Evolutionary conservation across 2,888 invertebrate species (phyloP), one percentile per base, ranked within the genome.

Genomic region (Pheosia gnoma): DNA sequence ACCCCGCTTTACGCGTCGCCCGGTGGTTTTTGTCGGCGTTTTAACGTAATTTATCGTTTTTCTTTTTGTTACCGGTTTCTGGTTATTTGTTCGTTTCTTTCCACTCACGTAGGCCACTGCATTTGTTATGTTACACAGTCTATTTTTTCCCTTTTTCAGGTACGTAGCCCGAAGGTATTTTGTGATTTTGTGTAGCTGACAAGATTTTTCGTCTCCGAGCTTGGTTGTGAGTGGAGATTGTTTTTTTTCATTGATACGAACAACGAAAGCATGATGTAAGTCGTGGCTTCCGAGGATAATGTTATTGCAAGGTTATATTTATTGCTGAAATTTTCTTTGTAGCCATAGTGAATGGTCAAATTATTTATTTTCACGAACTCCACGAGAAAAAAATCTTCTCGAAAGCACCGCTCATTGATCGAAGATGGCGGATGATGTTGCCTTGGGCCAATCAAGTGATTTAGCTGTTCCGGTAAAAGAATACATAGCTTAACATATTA

Each of bases 21-120:
- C 25, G 73, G 71, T 74, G 78, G 81, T 89, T 89, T 89, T 90
- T 87, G 86, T 81, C 71, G 67, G 75, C 82, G 84, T 86, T 90
- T 89, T 86, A 87, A 86, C 83, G 78, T 86, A 88, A 90, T 91
- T 89, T 90, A 90, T 90, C 79, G 88, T 82, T 86, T 83, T 83
- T 85, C 84, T 90, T 89, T 87, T 86, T 81, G 78, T 74, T 69
- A 68, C 71, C 77, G 75, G 77, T 79, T 80, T 72, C 78, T 66
- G 62, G 36, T 37, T 71, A 68, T 77, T 77, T 79, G 78, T 82
- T 83, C 79, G 81, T 79, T 79, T 76, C 81, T 82, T 79, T 78
- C 80, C 72, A 70, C 77, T 80, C 79, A 77, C 81, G 80, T 81
- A 82, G 82, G 84, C 83, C 81, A 83, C 74, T 82, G 77, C 80